Evolutionary conservation across 2,888 invertebrate genomes (phyloP).

Genomic region (Carpatolechia fugitivella): DNA sequence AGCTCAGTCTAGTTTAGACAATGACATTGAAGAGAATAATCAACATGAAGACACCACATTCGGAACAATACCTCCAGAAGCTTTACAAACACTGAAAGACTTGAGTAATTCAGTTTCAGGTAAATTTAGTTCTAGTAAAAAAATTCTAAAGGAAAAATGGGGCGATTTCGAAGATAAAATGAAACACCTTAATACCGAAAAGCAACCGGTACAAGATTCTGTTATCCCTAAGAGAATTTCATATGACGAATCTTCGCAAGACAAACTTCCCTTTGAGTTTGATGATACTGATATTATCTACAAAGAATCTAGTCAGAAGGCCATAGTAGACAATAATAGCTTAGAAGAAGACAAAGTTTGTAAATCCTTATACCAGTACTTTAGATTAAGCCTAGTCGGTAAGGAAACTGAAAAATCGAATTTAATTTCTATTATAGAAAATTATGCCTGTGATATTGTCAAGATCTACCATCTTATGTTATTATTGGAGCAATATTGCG

Average conservation of each 20-base stretch:
- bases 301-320: slow-evolving; percentile 70
- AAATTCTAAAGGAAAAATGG: slow-evolving; percentile 77
- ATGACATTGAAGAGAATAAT: slow-evolving; percentile 38
- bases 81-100: slow-evolving; percentile 74
- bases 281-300: slow-evolving; percentile 57
- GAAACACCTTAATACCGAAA: slow-evolving; percentile 61
- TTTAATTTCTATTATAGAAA: slow-evolving; percentile 65
- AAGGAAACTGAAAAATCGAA: slow-evolving; percentile 59
- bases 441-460: slow-evolving; percentile 69
- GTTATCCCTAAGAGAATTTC: slow-evolving; percentile 38
- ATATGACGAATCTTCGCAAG: slow-evolving; percentile 35
- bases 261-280: slow-evolving; percentile 34
- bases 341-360: slow-evolving; percentile 53
- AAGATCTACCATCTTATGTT: slow-evolving; percentile 61
- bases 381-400: slow-evolving; percentile 66
- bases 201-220: slow-evolving; percentile 38
- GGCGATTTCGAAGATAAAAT: slow-evolving; percentile 72
- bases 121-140: slow-evolving; percentile 74
- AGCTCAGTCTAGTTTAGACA: slow-evolving; percentile 49
- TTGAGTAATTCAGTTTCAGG: slow-evolving; percentile 71
- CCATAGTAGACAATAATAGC: slow-evolving; percentile 59
- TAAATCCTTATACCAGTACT: slow-evolving; percentile 66
- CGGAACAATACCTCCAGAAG: slow-evolving; percentile 57
- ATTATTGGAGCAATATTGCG: slow-evolving; percentile 64
- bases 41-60: slow-evolving; percentile 56